Evolutionary conservation across 2,797 vertebrate genomes (phyloP).

Genomic region (Hapalemur alaotrensis): DNA sequence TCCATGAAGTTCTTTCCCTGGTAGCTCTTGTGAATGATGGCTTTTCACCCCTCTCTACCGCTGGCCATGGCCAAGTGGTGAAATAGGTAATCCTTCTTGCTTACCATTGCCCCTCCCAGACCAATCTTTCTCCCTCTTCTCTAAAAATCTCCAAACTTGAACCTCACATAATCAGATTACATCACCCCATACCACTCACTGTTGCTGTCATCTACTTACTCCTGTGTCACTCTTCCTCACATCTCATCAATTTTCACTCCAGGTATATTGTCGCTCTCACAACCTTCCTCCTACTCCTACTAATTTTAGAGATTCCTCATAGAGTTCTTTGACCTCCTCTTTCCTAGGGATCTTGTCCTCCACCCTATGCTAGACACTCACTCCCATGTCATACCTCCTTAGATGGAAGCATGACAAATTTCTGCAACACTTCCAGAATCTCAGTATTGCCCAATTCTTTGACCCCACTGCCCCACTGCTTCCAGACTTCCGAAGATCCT

Average conservation of each 20-base stretch:
- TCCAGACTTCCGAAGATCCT: background rate
- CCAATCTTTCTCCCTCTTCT: background rate
- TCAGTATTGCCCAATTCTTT: background rate
- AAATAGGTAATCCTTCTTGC: no score
- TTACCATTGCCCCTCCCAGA: background rate
- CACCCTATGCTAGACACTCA: background rate
- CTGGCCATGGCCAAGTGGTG: background rate
- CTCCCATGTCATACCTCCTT: background rate
- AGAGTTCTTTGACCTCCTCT: background rate
- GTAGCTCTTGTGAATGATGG: background rate
- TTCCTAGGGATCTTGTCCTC: background rate
- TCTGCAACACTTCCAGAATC: background rate
- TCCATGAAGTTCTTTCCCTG: background rate
- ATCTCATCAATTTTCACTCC: background rate
- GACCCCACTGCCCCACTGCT: background rate
- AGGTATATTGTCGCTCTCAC: background rate
- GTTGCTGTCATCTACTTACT: no score
- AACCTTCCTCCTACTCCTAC: background rate
- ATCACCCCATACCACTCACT: background rate
- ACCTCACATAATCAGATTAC: background rate
- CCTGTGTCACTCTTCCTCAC: background rate
- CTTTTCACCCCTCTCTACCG: background rate
- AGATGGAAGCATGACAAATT: background rate
- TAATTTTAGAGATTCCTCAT: background rate
- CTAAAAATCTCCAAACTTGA: background rate